Conservation (phyloP, 2,797 vertebrate species). For the Heteromormyrus szaboi region DNA sequence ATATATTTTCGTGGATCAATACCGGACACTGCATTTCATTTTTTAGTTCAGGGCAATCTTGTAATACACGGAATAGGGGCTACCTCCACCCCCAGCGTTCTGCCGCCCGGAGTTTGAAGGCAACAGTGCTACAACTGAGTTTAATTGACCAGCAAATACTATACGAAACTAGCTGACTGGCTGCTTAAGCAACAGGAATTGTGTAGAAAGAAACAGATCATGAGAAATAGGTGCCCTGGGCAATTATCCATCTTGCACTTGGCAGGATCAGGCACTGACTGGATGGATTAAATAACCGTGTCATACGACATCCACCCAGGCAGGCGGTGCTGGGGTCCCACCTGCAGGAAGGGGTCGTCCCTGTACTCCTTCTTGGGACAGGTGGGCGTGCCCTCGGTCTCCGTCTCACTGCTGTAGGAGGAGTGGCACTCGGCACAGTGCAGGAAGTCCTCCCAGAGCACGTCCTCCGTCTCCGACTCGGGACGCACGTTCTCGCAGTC, state of each 20-base stretch:
- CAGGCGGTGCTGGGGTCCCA: slow-evolving; percentile 33
- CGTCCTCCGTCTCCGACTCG: slow-evolving; percentile 92
- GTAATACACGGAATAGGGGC: neutral
- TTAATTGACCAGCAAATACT: neutral
- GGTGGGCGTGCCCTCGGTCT: slow-evolving; percentile 76
- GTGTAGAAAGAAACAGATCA: neutral
- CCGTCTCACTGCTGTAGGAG: slow-evolving; percentile 89
- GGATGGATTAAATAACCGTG: neutral
- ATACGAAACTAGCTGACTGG: neutral
- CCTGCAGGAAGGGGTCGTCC: slow-evolving; percentile 97
- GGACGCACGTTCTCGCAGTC: slow-evolving; percentile 90
- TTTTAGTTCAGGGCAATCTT: neutral
- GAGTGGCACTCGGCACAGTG: slow-evolving; percentile 92
- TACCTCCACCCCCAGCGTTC: neutral
- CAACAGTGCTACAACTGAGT: neutral
- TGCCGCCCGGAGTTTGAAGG: no score
- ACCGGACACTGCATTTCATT: neutral
- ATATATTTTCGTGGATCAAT: neutral
- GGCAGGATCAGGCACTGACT: neutral
- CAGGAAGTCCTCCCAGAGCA: slow-evolving; percentile 94
- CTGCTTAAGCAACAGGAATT: neutral
- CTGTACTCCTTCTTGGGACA: slow-evolving; percentile 90
- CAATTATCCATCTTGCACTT: neutral
- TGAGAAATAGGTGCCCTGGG: neutral
- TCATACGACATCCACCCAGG: neutral